phyloP scores from a whole-genome alignment of 2,113 vertebrate species.

The Propithecus coquereli region DNA sequence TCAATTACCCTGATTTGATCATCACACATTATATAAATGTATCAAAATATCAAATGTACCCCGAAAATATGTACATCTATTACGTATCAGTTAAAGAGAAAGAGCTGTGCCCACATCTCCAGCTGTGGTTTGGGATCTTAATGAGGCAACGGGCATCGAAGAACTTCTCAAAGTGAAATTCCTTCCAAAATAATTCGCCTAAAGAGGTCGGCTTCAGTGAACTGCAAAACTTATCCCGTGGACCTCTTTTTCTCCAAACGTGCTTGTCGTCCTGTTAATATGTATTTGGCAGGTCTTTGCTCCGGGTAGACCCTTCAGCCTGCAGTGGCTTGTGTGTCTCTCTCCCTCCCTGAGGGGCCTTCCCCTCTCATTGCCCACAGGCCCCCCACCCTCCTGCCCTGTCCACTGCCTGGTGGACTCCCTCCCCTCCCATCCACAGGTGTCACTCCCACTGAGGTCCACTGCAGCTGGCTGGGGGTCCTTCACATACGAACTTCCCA shows the following conservation, averaged over 20 bases:
- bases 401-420: not conserved
- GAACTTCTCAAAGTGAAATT: not conserved
- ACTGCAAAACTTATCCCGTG: too few relatives aligned
- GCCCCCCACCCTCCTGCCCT: not conserved
- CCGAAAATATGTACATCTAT: too few relatives aligned
- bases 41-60: too few relatives aligned
- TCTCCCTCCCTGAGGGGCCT: not conserved
- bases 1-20: too few relatives aligned
- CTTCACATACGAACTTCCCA: not conserved
- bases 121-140: too few relatives aligned
- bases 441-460: not conserved
- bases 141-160: not conserved
- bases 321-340: rapidly evolving
- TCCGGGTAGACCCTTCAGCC: not conserved
- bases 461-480: too few relatives aligned
- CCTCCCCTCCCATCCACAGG: not conserved
- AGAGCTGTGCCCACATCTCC: not conserved
- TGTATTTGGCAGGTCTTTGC: too few relatives aligned
- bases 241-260: not conserved
- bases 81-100: not conserved
- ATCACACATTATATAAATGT: too few relatives aligned
- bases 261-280: not conserved
- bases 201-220: not conserved
- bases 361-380: not conserved
- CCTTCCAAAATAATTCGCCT: not conserved